Evolutionary conservation across 1,140 invertebrate genomes (phyloP).

Genomic region (Oscheius sp.): DNA sequence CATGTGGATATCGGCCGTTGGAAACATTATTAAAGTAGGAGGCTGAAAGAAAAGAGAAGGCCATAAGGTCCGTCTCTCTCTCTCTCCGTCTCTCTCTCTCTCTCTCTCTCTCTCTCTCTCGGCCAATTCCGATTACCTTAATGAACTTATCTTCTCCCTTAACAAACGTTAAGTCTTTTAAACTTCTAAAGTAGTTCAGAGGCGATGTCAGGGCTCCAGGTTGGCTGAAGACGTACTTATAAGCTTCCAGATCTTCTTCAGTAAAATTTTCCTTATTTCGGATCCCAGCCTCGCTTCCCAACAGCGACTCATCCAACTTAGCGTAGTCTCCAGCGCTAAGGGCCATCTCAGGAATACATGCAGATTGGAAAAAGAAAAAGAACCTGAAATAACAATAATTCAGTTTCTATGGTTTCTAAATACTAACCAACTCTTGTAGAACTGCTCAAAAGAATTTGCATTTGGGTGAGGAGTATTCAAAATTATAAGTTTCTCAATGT

Average conservation of each 20-base stretch:
- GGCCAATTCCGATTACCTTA: too few species aligned
- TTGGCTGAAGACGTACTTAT: constrained; percentile 74
- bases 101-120: too few species aligned
- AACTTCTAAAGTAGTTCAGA: constrained; percentile 72
- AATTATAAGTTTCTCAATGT: constrained; percentile 73
- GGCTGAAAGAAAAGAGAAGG: constrained; percentile 62
- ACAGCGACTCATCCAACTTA: constrained; percentile 68
- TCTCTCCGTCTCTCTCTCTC: too few species aligned
- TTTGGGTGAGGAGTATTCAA: constrained; percentile 76
- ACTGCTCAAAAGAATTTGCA: constrained; percentile 62
- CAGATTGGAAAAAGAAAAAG: constrained; percentile 74
- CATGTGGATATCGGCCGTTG: constrained; percentile 70
- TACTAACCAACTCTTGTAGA: constrained; percentile 19
- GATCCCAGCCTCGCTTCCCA: constrained; percentile 63
- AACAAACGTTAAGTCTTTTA: constrained; percentile 44
- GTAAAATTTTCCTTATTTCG: constrained; percentile 59
- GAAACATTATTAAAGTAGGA: constrained; percentile 69
- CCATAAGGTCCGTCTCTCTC: too few species aligned
- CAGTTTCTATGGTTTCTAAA: too few species aligned
- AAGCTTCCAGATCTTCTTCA: constrained; percentile 71
- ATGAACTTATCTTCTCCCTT: constrained; percentile 20
- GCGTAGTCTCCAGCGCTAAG: constrained; percentile 68
- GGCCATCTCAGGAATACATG: constrained; percentile 72
- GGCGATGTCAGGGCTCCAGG: constrained; percentile 73
- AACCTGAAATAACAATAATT: constrained; percentile 68